Percentiles rank a stretch among this genome's conserved stretches.
Evolutionary conservation across 2,113 vertebrate genomes (phyloP).

Genomic region (Elgaria multicarinata): DNA sequence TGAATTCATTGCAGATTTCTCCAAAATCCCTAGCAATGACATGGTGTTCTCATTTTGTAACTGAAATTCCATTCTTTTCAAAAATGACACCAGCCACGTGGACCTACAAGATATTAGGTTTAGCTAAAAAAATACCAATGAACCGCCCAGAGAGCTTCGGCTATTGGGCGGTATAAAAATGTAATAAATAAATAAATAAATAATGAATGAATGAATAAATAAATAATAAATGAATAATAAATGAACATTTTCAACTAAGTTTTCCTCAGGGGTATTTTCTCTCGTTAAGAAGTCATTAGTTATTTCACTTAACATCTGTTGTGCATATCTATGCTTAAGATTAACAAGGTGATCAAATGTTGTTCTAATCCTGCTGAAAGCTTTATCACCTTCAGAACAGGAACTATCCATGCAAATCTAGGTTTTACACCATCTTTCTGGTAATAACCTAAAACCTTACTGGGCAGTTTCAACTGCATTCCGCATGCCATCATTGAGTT

Average conservation of each 20-base stretch:
- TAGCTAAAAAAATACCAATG: neutral
- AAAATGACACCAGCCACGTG: neutral
- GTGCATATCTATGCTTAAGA: neutral
- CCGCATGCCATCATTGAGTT: too few species aligned
- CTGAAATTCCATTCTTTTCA: neutral
- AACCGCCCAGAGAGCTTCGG: too few species aligned
- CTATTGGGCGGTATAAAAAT: too few species aligned
- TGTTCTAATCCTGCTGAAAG: neutral
- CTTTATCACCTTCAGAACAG: neutral
- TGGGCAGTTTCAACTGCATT: neutral
- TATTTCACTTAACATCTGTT: neutral
- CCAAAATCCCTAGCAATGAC: too few species aligned
- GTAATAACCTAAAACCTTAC: neutral
- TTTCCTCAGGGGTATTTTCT: neutral
- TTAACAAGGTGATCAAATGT: neutral
- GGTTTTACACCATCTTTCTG: neutral
- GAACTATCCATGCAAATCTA: neutral
- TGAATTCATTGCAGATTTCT: too few species aligned
- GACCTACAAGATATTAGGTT: neutral
- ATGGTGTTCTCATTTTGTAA: neutral
- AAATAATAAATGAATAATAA: too few species aligned
- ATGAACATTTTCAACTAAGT: neutral
- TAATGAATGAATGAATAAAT: too few species aligned
- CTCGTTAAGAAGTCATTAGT: neutral
- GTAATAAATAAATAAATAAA: too few species aligned